Percentiles rank a stretch among this genome's conserved stretches.
These are phyloP conservation scores for Antechinus flavipes DNA, from an alignment of 2,113 vertebrate species.

Conservation along the genomic window DNA sequence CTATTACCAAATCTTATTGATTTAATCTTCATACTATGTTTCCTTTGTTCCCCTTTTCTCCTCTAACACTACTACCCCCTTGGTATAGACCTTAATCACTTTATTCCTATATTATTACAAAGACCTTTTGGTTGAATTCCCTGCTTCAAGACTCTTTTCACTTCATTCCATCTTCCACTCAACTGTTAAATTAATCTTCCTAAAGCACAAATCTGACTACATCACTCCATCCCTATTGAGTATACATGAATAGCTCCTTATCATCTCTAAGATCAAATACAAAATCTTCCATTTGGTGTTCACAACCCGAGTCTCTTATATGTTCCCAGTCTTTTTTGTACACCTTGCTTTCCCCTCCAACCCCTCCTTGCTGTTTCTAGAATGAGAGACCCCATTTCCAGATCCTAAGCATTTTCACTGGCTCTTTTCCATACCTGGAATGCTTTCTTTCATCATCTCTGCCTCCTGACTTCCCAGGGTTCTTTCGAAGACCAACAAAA, in stretches of 20 bases:
- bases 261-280: neutral
- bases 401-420: neutral
- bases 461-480: neutral
- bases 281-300: neutral
- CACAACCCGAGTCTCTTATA: neutral
- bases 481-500: neutral
- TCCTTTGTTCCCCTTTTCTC: neutral
- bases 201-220: neutral
- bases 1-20: neutral
- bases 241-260: neutral
- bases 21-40: neutral
- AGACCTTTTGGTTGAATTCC: neutral
- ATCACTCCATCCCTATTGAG: neutral
- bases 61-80: neutral
- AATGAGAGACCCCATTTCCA: neutral
- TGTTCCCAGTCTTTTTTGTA: neutral
- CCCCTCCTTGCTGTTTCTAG: neutral
- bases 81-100: neutral
- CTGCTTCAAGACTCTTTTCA: neutral
- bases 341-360: neutral
- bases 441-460: neutral
- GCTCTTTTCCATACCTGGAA: neutral
- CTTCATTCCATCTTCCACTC: neutral
- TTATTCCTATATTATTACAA: neutral
- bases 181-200: neutral